Base-by-base conservation (phyloP, 2,888 invertebrate genomes). In the Tryphoninae sp. region DNA sequence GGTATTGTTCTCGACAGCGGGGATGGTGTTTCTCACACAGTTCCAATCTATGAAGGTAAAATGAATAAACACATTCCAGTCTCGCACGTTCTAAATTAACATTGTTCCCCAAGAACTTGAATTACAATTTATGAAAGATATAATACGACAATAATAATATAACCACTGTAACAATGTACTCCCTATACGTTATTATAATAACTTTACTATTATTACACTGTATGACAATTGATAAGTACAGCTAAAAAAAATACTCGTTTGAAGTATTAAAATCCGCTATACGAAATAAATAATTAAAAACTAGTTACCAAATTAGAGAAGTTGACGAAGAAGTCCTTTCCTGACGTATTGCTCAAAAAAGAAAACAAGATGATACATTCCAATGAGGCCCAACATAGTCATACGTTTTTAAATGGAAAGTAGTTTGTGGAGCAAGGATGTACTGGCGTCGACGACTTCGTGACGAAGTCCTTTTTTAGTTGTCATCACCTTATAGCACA, bases 1-100 rank as follows among this genome's bases (percentile, higher is more conserved):
- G 94, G 94, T 0, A 88, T 94, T 2, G 93, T 93, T 4, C 92
- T 93, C 89, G 94, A 94, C 84, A 92, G 92, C 68, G 94, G 94
- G 0, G 91, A 92, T 69, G 92, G 93, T 0, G 93, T 93, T 74
- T 93, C 93, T 1, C 93, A 93, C 68, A 92, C 92, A 0, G 92
- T 93, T 0, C 93, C 94, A 0, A 93, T 94, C n/a, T 94, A 93
- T 45, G 94, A 94, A 89, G 94, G 93, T 93, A 45, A 45, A 45
- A 45, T 2, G 45, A 45, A 13, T 45, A 45, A 45, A 45, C 0
- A 45, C 33, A 33, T 33, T 33, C 33, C 33, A 33, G 6, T 6
- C 33, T 33, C 16, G 55, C 19, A 19, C 16, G 2, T 45, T 45
- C 45, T 45, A 11, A 45, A 45, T 9, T 13, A 45, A 11, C 11